Evolutionary conservation across 1,140 invertebrate genomes (phyloP), one percentile per base, ranked within the genome.

Genomic region (Bombus waltoni): DNA sequence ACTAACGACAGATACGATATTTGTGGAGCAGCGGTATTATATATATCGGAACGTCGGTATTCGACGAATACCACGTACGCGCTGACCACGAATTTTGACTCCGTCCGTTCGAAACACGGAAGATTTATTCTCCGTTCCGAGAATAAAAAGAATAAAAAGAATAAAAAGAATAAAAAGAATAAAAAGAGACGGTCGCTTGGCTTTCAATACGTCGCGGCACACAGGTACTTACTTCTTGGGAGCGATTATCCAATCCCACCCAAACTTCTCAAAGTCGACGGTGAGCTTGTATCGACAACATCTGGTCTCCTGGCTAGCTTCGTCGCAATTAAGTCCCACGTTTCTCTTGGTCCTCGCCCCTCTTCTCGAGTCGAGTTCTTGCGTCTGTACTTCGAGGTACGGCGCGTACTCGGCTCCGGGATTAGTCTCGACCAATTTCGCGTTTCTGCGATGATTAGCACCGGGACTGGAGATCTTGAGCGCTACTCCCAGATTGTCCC

Each of bases 191-290:
- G 59, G 0, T 13, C 59, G 28, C 3, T 62, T n/a, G 3, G 59
- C 59, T 11, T 62, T n/a, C 28, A 5, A 62, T n/a, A 5, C n/a
- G 28, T 62, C 59, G 59, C 59, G 59, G 28, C 10, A 10, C 10
- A 10, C 8, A 22, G 70, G 59, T 22, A 92, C 94, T 95, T 47
- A 95, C 88, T 97, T 97, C 91, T 98, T 98, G 0, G 99, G 99
- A 0, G 99, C 99, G 59, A 99, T 98, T 91, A 99, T 99, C 98
- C 99, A 99, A 92, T 99, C 98, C 99, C 99, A 99, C 22, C 98
- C 98, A 92, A 99, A 98, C 88, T 98, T 98, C 89, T 97, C 98
- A 95, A 99, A 99, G 95, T 99, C 98, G 25, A 99, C 98, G 22
- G 98, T 98, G 32, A 99, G 96, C 2, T 98, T 98, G 94, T 98